Evolutionary conservation across 2,888 invertebrate species (phyloP), one percentile per base, ranked within the genome.

Genomic region (Notocelia uddmanniana): DNA sequence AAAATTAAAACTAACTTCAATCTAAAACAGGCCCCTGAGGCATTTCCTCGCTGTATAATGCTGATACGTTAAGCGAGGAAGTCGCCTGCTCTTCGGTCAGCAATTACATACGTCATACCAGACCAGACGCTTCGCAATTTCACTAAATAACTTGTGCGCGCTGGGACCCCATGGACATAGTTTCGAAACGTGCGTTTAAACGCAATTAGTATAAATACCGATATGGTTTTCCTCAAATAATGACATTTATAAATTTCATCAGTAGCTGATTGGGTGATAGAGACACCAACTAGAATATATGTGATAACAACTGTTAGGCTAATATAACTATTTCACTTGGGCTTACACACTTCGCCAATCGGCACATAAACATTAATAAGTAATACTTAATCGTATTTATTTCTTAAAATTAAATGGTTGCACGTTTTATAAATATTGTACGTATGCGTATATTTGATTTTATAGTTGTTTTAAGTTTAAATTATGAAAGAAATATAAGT

Each of bases 201-300:
- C n/a, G n/a, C n/a, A n/a, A n/a, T n/a, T n/a, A n/a, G n/a, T n/a
- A n/a, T n/a, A n/a, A n/a, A n/a, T n/a, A n/a, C n/a, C n/a, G n/a
- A n/a, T n/a, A n/a, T n/a, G n/a, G n/a, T n/a, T n/a, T n/a, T n/a
- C n/a, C n/a, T n/a, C n/a, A n/a, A n/a, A n/a, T n/a, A n/a, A n/a
- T n/a, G n/a, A n/a, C n/a, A 37, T 19, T 23, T 41, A 34, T 41
- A 72, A 70, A 70, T 76, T 74, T 76, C 68, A 75, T 74, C 76
- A 78, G 78, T 79, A 78, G 77, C 79, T 76, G 73, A 76, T 77
- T 76, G 83, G 83, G 83, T 84, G 80, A 76, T 83, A 76, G 76
- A 79, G 83, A 86, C 87, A 86, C 87, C 87, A 87, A 87, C 78
- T 86, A 85, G 83, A 78, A 78, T 81, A 69, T 80, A 79, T 81